Percentiles rank a stretch among this genome's conserved stretches.
Evolutionary conservation across 2,888 invertebrate genomes (phyloP).

Genomic region (Ophion obscuratus): DNA sequence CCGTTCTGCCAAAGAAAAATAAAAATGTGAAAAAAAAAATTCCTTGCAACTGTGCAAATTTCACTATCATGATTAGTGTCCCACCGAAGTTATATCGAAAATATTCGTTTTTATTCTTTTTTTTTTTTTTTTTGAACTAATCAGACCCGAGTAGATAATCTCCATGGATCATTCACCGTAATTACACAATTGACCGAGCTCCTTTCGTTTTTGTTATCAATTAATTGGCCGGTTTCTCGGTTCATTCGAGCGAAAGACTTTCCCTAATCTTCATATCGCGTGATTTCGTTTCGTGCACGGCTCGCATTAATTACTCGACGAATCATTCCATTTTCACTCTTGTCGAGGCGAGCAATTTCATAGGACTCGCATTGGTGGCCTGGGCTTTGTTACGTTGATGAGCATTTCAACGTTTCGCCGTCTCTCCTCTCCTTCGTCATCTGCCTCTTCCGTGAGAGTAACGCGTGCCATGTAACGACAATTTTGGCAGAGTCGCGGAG

Average conservation of each 20-base stretch:
- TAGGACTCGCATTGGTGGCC: background rate
- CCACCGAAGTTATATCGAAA: background rate
- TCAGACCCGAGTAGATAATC: background rate
- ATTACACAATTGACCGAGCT: background rate
- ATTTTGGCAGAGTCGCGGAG: constrained; percentile 39
- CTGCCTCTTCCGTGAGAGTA: constrained; percentile 4
- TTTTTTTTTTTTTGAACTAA: background rate
- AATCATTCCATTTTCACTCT: background rate
- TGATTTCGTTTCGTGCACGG: background rate
- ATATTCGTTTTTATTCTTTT: background rate
- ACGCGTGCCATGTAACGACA: constrained; percentile 12
- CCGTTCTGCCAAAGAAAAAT: too few species aligned
- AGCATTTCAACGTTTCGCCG: background rate
- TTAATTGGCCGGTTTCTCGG: background rate
- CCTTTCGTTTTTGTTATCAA: background rate
- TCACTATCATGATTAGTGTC: background rate
- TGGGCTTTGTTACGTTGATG: background rate
- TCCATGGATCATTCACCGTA: background rate
- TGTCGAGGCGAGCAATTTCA: background rate
- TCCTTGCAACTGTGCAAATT: too few species aligned
- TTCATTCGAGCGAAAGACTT: background rate
- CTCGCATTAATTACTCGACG: background rate
- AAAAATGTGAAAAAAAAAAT: too few species aligned
- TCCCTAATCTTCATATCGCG: background rate
- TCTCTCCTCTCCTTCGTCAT: background rate